These are phyloP conservation scores for Cephonodes hylas DNA, from an alignment of 2,888 invertebrate species.

Conservation along the genomic window DNA sequence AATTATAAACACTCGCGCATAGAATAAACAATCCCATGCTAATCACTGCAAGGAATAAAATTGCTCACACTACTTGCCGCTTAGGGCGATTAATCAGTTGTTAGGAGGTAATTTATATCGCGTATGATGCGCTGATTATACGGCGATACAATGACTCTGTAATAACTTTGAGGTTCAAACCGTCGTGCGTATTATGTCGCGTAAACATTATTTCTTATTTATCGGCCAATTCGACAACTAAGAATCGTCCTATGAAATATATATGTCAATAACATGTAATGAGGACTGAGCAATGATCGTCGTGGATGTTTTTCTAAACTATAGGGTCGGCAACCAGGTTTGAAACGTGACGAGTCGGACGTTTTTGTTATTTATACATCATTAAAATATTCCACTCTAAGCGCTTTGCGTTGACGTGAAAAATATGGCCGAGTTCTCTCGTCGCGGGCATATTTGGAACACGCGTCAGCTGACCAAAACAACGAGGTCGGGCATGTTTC, in stretches of 20 bases:
- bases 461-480: conserved; percentile 69
- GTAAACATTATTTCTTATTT: neutral
- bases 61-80: conserved; percentile 40
- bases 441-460: conserved; percentile 56
- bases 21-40: conserved; percentile 59
- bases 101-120: conserved; percentile 44
- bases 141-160: conserved; percentile 43
- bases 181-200: conserved; percentile 14
- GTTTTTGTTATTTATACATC: neutral
- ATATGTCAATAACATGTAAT: neutral
- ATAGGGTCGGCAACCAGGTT: neutral
- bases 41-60: conserved; percentile 54
- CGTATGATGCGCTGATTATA: conserved; percentile 43
- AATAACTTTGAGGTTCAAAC: conserved; percentile 38
- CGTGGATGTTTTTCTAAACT: neutral
- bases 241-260: neutral
- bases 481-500: conserved; percentile 64
- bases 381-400: conserved; percentile 24
- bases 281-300: neutral
- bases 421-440: conserved; percentile 44
- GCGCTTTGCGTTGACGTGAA: conserved; percentile 40
- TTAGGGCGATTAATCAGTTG: conserved; percentile 43
- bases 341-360: neutral
- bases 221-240: neutral
- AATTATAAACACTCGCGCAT: conserved; percentile 62